Evolutionary conservation across 2,797 vertebrate genomes (phyloP).

Genomic region (Microctenopoma stevenorrisi): DNA sequence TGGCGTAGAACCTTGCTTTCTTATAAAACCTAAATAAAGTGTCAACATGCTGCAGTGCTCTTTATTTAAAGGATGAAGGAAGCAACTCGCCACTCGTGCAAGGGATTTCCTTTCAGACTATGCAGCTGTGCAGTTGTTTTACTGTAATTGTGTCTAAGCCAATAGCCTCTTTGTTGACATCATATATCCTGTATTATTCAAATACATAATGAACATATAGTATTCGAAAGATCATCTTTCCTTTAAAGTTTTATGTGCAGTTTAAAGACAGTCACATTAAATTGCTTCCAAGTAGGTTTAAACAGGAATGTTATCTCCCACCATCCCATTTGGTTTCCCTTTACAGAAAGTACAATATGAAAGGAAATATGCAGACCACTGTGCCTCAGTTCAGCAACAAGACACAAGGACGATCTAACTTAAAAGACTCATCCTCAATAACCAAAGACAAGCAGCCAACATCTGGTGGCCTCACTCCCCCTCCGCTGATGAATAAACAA

Average conservation of each 20-base stretch:
- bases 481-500: constrained; percentile 46
- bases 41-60: constrained; percentile 20
- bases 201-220: too few species aligned
- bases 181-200: too few species aligned
- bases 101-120: constrained; percentile 23
- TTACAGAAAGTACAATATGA: constrained; percentile 10
- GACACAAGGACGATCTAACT: constrained; percentile 31
- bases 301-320: background rate
- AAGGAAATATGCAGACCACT: constrained; percentile 18
- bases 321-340: constrained; percentile 29
- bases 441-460: constrained; percentile 50
- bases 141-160: constrained; percentile 3
- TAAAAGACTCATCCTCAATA: constrained; percentile 47
- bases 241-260: background rate
- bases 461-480: constrained; percentile 56
- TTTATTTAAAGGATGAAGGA: constrained; percentile 42
- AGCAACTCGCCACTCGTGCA: constrained; percentile 31
- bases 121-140: background rate
- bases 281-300: background rate
- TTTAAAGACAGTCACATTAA: background rate
- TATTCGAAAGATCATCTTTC: background rate
- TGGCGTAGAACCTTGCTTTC: constrained; percentile 13
- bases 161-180: too few species aligned
- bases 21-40: constrained; percentile 11
- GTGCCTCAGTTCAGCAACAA: constrained; percentile 36